Base-by-base conservation (phyloP, 1,140 invertebrate species). In the Drosophila subobscura region DNA sequence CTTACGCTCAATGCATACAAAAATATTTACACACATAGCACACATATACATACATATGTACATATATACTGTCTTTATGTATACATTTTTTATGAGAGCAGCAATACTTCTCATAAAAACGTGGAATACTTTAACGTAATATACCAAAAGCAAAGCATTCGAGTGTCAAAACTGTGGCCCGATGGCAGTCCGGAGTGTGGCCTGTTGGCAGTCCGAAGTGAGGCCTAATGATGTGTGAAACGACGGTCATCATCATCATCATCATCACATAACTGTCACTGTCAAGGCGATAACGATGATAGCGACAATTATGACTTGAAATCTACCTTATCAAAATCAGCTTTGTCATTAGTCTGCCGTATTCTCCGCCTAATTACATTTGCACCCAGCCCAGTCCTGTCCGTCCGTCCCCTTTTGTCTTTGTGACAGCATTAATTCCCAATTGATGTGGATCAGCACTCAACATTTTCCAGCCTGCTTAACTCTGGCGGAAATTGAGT, bases 211-310 rank as follows among this genome's bases (percentile, higher is more conserved):
- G 57, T 59, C 63, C 20, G 16, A 29, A 77, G 74, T 64, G 74
- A 71, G 67, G 66, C 66, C 64, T 89, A 88, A 88, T 88, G 83
- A 89, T 89, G 84, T 89, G 83, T 83, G 77, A 88, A 88, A 89
- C 76, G 78, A 78, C 68, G 81, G 70, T 66, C 74, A 64, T 61
- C 57, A 59, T 10, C 16, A 25, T 23, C 29, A 49, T 49, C 6
- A 20, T 20, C 10, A 52, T 57, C 52, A 33, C 50, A 64, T 61
- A 67, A 84, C 64, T 84, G 75, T 79, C 71, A 63, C 3, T 10
- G 33, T 37, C 50, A 67, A 55, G 66, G 61, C 50, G 61, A 68
- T 68, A 68, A 68, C 65, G 65, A 59, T 23, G 59, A 44, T n/a
- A 10, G 7, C n/a, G 12, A 72, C 54, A 72, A 72, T 72, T 60